Percentiles rank a stretch among this genome's conserved stretches.
Evolutionary conservation across 2,113 vertebrate species (phyloP).

Genomic region (Myiopsitta monachus): DNA sequence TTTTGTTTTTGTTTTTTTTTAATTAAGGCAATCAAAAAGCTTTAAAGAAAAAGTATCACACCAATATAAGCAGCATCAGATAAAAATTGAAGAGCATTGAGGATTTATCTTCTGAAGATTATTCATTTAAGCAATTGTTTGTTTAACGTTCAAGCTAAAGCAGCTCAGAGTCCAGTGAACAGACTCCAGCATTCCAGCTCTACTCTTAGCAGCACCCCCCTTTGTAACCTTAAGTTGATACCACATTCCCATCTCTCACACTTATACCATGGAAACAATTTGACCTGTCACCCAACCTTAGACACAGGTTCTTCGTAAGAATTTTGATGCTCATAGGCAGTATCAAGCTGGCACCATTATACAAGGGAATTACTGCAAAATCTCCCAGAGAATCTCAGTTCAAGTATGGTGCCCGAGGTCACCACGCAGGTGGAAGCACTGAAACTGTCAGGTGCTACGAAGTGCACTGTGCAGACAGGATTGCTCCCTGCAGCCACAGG

Average conservation of each 20-base stretch:
- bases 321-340: not conserved
- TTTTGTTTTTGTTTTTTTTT: not conserved
- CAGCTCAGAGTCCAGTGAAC: not conserved
- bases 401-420: not conserved
- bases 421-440: not conserved
- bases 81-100: not conserved
- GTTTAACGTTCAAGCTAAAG: not conserved
- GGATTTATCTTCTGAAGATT: not conserved
- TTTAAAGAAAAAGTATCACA: not conserved
- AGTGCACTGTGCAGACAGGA: not conserved
- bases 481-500: not conserved
- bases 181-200: not conserved
- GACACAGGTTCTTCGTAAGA: not conserved
- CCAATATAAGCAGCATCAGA: not conserved
- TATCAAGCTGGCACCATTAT: not conserved
- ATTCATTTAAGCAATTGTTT: not conserved
- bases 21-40: not conserved
- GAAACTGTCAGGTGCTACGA: too few species aligned
- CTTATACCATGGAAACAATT: fast-evolving
- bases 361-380: not conserved
- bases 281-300: not conserved
- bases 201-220: not conserved
- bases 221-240: not conserved
- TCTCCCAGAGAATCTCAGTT: not conserved
- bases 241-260: not conserved